Conservation (phyloP, 2,113 vertebrate species). For the Hypocryptadius cinnamomeus region DNA sequence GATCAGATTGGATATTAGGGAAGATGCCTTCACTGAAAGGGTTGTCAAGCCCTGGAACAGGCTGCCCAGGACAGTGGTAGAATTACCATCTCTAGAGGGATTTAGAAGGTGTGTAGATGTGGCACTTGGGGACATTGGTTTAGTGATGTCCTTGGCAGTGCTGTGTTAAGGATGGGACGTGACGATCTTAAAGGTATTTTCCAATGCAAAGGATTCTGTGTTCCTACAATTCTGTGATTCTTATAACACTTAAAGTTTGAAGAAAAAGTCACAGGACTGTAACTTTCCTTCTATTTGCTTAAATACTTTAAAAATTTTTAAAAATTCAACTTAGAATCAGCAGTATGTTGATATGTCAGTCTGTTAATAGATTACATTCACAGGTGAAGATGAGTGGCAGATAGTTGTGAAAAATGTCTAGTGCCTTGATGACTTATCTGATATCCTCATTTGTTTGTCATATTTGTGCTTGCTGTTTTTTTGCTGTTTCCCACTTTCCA, state of each 20-base stretch:
- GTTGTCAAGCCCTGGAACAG: not conserved
- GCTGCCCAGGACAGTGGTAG: not conserved
- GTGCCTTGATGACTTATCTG: not conserved
- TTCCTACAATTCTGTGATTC: not conserved
- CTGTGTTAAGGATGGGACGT: not conserved
- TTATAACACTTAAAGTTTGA: not conserved
- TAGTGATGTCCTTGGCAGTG: not conserved
- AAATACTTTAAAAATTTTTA: rapidly evolving
- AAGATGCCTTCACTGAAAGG: not conserved
- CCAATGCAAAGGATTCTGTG: not conserved
- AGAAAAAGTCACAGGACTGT: rapidly evolving
- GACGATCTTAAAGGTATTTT: not conserved
- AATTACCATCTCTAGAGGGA: not conserved
- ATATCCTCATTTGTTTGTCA: not conserved
- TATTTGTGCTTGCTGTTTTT: not conserved
- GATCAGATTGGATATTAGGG: not conserved
- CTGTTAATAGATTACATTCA: not conserved
- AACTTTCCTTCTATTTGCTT: not conserved
- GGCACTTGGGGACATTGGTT: not conserved
- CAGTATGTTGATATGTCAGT: not conserved
- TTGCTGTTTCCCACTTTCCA: not conserved
- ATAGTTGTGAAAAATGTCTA: not conserved
- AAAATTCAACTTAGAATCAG: not conserved
- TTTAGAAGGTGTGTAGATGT: not conserved
- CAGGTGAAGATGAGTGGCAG: not conserved